Evolutionary conservation across 92 coral and sea anemone species (phyloP).

Genomic region (Phymanthus crucifer): DNA sequence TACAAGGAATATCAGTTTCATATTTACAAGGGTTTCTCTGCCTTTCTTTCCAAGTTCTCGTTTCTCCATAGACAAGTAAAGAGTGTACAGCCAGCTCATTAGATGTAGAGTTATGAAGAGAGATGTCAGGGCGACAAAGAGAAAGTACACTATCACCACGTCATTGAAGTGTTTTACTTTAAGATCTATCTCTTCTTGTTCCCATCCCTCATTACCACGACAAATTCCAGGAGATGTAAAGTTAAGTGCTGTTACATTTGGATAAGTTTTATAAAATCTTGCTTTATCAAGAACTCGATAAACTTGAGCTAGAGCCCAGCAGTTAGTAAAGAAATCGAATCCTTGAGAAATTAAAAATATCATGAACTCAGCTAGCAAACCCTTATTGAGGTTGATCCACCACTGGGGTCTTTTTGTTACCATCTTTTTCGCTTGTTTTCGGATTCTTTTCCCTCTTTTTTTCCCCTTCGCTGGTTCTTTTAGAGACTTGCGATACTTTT

Average conservation of each 20-base stretch:
- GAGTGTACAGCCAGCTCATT: slow-evolving; percentile 79
- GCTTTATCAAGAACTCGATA: slow-evolving; percentile 46
- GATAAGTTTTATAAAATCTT: slow-evolving; percentile 36
- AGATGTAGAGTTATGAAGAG: slow-evolving; percentile 67
- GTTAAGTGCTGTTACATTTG: slow-evolving; percentile 58
- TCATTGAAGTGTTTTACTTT: slow-evolving; percentile 49
- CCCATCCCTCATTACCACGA: slow-evolving; percentile 42
- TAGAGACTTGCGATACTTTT: slow-evolving; percentile 10
- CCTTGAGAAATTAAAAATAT: slow-evolving; percentile 85
- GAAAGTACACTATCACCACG: slow-evolving; percentile 54
- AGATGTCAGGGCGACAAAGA: slow-evolving; percentile 73
- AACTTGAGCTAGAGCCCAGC: slow-evolving; percentile 72
- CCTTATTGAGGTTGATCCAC: slow-evolving; percentile 68
- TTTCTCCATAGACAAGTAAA: slow-evolving; percentile 67
- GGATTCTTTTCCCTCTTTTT: slow-evolving; percentile 6
- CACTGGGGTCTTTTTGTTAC: slow-evolving; percentile 28
- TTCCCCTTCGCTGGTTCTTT: slow-evolving; percentile 4
- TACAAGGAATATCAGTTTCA: slow-evolving; percentile 71
- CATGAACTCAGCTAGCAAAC: slow-evolving; percentile 74
- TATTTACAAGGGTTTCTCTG: slow-evolving; percentile 58
- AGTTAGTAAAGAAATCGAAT: slow-evolving; percentile 79
- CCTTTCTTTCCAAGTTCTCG: slow-evolving; percentile 68
- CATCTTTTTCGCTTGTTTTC: background rate
- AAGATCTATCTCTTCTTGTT: slow-evolving; percentile 47
- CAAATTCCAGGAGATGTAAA: slow-evolving; percentile 66